Evolutionary conservation across 35 echinoderm and acorn worm genomes (phyloP), one percentile per base, ranked within the genome.

Genomic region (Heliocidaris tuberculata): DNA sequence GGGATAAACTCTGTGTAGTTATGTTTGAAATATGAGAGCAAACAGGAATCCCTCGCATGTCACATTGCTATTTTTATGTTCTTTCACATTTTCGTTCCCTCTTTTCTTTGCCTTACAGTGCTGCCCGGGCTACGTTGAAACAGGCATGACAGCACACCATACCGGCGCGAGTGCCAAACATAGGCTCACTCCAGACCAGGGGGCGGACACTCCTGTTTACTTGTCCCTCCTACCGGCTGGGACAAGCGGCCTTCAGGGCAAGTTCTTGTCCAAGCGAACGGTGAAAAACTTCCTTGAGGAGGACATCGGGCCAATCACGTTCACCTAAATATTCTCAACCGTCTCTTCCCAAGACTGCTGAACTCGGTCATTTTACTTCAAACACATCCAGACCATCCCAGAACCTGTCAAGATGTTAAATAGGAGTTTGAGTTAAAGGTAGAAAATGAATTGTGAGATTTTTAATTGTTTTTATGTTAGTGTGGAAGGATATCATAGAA

Each of bases 201-300:
- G 97, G 7, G 97, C 97, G 8, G 97, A 97, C 47, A 97, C 97
- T 16, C 97, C 93, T 7, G 94, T 97, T 16, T 97, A 94, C 85
- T 30, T 96, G 42, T 96, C 97, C 48, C 87, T 97, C 27, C 95
- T 61, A 90, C 93, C 96, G 12, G 12, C 70, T 19, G 95, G 94
- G 13, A 49, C 86, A 24, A 85, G 31, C 13, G 88, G 93, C 32
- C 24, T 61, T 16, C 90, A 94, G 31, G 96, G 96, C 6, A 65
- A 96, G 65, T 89, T 97, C 47, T 70, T 94, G 52, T 60, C 27
- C 6, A 95, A 96, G 16, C 32, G 95, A 70, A 42, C 15, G 13
- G 29, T 94, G 13, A 30, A 86, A 48, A 49, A 96, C 5, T 96
- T 95, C 35, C 70, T 54, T 24, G 27, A 21, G 8, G 65, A 27